These are phyloP conservation scores for Artibeus lituratus DNA, from an alignment of 2,797 vertebrate genomes.

Conservation along the genomic window DNA sequence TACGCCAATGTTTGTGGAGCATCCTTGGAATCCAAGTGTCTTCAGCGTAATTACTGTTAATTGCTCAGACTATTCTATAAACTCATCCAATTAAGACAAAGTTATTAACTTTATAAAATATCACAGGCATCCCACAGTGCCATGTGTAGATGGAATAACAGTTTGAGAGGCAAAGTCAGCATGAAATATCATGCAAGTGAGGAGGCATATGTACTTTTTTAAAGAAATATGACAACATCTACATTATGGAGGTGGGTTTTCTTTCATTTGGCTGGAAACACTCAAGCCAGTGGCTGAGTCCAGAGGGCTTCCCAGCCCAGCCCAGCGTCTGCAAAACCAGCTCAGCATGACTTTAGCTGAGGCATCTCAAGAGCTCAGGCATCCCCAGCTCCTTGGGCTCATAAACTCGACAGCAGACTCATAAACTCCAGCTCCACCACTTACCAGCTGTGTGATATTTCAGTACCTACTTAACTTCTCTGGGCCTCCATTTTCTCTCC, in stretches of 20 bases:
- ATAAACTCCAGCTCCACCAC: background rate
- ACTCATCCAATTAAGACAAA: conserved; percentile 87
- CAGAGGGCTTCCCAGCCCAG: background rate
- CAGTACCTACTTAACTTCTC: background rate
- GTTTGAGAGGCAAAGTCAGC: conserved; percentile 77
- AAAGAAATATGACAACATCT: conserved; percentile 56
- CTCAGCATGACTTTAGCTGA: background rate
- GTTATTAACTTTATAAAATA: conserved; percentile 88
- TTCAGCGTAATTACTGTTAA: conserved; percentile 87
- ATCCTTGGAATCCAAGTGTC: conserved; percentile 83
- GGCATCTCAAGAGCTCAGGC: background rate
- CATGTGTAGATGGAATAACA: conserved; percentile 78
- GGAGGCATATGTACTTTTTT: conserved; percentile 56
- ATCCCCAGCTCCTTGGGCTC: background rate
- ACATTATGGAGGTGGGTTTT: background rate
- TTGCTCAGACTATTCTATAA: conserved; percentile 83
- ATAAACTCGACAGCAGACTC: background rate
- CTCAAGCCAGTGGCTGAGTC: background rate
- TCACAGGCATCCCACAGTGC: conserved; percentile 82
- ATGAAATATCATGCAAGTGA: conserved; percentile 67
- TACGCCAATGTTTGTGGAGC: conserved; percentile 80
- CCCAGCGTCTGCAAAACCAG: background rate
- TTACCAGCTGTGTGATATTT: background rate
- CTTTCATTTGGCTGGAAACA: background rate
- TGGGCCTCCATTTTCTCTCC: background rate